A percentile compares a stretch with the other conserved stretches of the same genome.
phyloP scores from a whole-genome alignment of 2,888 invertebrate species.

The Trichogramma evanescens region DNA sequence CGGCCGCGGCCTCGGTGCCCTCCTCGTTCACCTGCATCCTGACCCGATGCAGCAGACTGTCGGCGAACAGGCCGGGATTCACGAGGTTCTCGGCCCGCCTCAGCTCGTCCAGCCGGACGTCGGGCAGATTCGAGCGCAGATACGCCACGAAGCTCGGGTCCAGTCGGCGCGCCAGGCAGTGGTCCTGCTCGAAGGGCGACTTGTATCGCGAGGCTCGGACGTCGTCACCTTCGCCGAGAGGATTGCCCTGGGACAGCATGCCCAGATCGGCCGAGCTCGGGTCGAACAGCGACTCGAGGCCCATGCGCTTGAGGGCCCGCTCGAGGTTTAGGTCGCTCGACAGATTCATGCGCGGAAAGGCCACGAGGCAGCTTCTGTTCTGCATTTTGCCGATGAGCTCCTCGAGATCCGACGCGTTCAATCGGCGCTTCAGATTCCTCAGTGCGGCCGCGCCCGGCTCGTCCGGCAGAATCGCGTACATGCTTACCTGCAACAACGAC shows the following conservation, averaged over 20 bases:
- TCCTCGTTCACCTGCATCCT: conserved; percentile 59
- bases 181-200: neutral
- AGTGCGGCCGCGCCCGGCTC: conserved; percentile 49
- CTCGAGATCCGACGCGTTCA: conserved; percentile 52
- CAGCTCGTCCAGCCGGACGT: conserved; percentile 33
- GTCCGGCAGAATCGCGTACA: conserved; percentile 63
- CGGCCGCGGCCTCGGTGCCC: conserved; percentile 66
- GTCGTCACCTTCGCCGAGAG: conserved; percentile 5
- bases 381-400: conserved; percentile 49
- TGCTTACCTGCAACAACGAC: conserved; percentile 38
- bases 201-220: neutral
- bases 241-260: conserved; percentile 53
- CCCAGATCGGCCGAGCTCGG: conserved; percentile 60
- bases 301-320: conserved; percentile 52
- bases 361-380: conserved; percentile 51
- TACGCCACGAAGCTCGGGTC: neutral
- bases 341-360: conserved; percentile 69
- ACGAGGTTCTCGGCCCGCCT: conserved; percentile 37
- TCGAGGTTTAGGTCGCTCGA: conserved; percentile 55
- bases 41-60: conserved; percentile 60
- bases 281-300: conserved; percentile 59
- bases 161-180: neutral
- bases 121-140: conserved; percentile 20
- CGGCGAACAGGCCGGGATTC: conserved; percentile 59
- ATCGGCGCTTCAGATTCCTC: conserved; percentile 47